Conservation (phyloP, 1,140 invertebrate species). For the Aleiodes sp. region DNA sequence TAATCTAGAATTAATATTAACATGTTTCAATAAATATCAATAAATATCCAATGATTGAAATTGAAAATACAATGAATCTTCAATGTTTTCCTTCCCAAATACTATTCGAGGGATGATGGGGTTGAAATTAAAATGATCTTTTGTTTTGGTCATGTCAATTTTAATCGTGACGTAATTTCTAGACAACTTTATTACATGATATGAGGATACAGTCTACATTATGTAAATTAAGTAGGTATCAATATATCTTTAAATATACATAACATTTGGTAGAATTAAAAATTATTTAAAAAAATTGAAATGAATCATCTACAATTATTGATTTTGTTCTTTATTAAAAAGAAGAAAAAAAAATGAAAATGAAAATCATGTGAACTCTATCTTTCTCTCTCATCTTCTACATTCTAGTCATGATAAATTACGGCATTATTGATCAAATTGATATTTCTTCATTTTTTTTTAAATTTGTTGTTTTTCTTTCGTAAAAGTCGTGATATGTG, state of each 20-base stretch:
- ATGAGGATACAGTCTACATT: conserved; percentile 63
- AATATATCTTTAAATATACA: conserved; percentile 63
- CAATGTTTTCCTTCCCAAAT: background rate
- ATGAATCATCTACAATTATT: conserved; percentile 8
- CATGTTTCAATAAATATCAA: conserved; percentile 6
- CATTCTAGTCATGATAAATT: background rate
- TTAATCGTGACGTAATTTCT: conserved; percentile 19
- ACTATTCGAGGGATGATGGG: background rate
- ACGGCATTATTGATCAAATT: conserved; percentile 14
- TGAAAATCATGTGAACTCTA: conserved; percentile 1
- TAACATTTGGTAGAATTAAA: conserved; percentile 60
- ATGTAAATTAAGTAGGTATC: conserved; percentile 62
- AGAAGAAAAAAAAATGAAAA: background rate
- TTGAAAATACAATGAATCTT: too few relatives aligned
- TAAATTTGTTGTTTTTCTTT: background rate
- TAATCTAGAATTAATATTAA: conserved; percentile 13
- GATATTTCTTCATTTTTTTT: too few relatives aligned
- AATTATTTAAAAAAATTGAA: conserved; percentile 42
- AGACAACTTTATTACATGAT: conserved; percentile 58
- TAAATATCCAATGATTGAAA: conserved; percentile 6
- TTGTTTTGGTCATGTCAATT: conserved; percentile 10
- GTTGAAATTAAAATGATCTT: background rate
- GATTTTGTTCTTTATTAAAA: background rate
- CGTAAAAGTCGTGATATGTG: conserved; percentile 41
- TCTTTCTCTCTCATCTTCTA: background rate